Base-by-base conservation (phyloP, 2,797 vertebrate species). In the Pangasius krempfi region DNA sequence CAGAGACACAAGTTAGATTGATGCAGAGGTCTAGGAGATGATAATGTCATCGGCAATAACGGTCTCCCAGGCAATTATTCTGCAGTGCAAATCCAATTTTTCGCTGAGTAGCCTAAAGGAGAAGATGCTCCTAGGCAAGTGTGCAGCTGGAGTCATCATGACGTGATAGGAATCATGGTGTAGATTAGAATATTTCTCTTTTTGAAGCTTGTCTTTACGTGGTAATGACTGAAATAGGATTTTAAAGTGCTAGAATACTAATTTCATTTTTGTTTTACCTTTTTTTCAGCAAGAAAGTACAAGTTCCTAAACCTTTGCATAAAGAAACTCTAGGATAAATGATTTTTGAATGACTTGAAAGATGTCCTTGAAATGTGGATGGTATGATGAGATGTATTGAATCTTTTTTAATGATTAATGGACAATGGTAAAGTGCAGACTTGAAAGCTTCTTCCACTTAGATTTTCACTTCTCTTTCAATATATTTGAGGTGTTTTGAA, bases 41-140 rank as follows among this genome's bases (percentile, higher is more conserved):
- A 86, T 91, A 86, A 85, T 89, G 88, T 89, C 89, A 88, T 86
- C 82, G 75, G 60, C 86, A 60, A 37, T 89, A 89, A 91, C 68
- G 84, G 50, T 76, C 86, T 87, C 68, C 56, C 80, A 88, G 86
- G 66, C 88, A 91, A 89, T 90, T 79, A 91, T 89, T 47, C 37
- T 86, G 54, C 84, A 68, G 82, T 64, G 60, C 14, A 7, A 88
- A 90, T 90, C 58, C 52, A 86, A 85, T 89, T 84, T 87, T 80
- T n/a, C 80, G 44, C 33, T 78, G 5, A 20, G 73, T 60, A 68
- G 27, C 44, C 82, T 58, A 54, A 85, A 50, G 58, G 50, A 66
- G 50, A 33, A 75, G 82, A 66, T 14, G 30, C 75, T 62, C 6
- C 64, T 62, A 33, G 40, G 50, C 76, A 18, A n/a, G 70, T 58